These are phyloP conservation scores for cattle (Bos taurus) DNA, from an alignment of 2,113 vertebrate species.

Conservation along the genomic window DNA sequence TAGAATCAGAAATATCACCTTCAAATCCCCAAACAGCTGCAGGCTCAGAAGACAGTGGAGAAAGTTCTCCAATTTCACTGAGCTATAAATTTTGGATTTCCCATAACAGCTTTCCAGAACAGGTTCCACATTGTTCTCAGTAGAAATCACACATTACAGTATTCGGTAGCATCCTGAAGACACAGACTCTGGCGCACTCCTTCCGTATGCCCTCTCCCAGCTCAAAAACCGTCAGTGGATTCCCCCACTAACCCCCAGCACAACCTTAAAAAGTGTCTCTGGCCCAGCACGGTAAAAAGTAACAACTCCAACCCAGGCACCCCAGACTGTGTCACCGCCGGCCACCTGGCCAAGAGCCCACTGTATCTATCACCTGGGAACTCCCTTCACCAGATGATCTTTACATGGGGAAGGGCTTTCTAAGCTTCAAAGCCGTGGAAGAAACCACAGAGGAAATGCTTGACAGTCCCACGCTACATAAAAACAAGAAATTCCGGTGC, in stretches of 20 bases:
- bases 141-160: neutral
- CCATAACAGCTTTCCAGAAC: neutral
- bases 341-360: neutral
- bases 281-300: neutral
- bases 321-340: neutral
- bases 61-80: neutral
- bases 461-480: neutral
- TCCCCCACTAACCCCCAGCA: neutral
- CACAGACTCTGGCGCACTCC: neutral
- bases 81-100: neutral
- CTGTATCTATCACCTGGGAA: neutral
- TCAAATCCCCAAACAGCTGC: neutral
- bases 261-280: neutral
- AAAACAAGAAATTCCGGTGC: neutral
- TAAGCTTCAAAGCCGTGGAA: neutral
- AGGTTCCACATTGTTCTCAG: neutral
- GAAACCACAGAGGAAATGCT: constrained; percentile 40
- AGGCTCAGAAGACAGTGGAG: neutral
- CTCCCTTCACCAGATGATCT: neutral
- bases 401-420: neutral
- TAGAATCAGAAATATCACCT: neutral
- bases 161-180: neutral
- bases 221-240: neutral
- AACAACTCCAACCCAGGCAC: neutral
- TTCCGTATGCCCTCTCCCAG: neutral